Base-by-base conservation (phyloP, 2,113 vertebrate genomes). In the Sigmodon hispidus region DNA sequence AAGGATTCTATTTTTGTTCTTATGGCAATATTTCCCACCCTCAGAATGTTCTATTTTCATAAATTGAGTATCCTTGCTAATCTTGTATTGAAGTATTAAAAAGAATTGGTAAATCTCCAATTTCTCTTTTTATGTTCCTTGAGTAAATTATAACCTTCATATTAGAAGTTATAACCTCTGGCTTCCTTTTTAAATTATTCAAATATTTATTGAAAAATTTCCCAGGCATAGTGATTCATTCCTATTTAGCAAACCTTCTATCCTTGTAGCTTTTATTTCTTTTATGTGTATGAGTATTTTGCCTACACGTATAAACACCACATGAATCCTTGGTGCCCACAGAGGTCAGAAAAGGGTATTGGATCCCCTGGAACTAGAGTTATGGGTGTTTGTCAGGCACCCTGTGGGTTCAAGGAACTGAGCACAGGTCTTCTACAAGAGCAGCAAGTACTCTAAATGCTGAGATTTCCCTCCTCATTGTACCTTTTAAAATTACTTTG, bases 21-120 rank as follows among this genome's bases (percentile, higher is more conserved):
- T 89, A 94, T 63, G 52, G 83, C 50, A 83, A 57, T 96, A 93
- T 93, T 94, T 96, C 90, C 48, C 90, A 88, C 55, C 7, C 48
- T 94, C 55, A 61, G 48, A 87, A 43, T 95, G 50, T 92, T 87
- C 24, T 19, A 4, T 95, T 90, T 92, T 90, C 45, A 92, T 92
- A 94, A 95, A 91, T 93, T 85, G 3, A 70, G 22, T 75, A 11
- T 92, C 69, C 55, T 91, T 7, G 57, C 26, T 90, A 90, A 88
- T 88, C 65, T 90, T 86, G 0, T 88, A 86, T 29, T 85, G 65
- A 92, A 92, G 87, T 77, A 94, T 80, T 93, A 85, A 92, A 96
- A 95, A 59, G 31, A 95, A 92, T 40, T 73, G 21, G 40, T 92
- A 34, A 94, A 67, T 92, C 31, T 81, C 21, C 9, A 59, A 15